These are phyloP conservation scores for Melanotaenia boesemani DNA, from an alignment of 2,797 vertebrate genomes.

Conservation along the genomic window DNA sequence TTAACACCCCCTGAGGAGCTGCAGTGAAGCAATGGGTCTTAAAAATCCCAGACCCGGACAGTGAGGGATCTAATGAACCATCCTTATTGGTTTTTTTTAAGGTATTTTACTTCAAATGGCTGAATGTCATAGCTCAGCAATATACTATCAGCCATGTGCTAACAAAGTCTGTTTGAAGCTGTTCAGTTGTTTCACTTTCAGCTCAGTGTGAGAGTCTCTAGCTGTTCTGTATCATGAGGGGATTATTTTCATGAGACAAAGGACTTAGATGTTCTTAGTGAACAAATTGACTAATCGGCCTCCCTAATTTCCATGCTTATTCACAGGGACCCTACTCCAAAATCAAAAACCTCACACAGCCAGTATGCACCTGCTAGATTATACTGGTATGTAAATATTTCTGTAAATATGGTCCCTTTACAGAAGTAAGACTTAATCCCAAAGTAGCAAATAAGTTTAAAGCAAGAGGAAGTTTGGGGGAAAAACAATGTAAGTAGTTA, in stretches of 20 bases:
- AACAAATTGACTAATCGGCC: not conserved
- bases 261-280: not conserved
- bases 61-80: not conserved
- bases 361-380: not conserved
- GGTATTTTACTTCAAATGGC: too few relatives aligned
- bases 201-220: not conserved
- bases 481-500: too few relatives aligned
- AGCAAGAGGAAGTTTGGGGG: too few relatives aligned
- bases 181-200: not conserved
- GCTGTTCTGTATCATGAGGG: not conserved
- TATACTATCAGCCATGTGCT: not conserved
- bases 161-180: not conserved
- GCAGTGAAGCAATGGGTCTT: not conserved
- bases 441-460: not conserved
- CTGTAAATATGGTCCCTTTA: slow-evolving; percentile 21
- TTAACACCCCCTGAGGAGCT: not conserved
- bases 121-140: not conserved
- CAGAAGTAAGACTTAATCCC: slow-evolving; percentile 7
- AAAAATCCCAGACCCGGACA: not conserved
- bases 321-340: not conserved
- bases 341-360: not conserved
- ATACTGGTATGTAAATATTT: slow-evolving; percentile 2
- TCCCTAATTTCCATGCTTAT: not conserved
- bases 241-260: not conserved
- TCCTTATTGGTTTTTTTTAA: not conserved